Percentiles rank a stretch among this genome's conserved stretches.
Evolutionary conservation across 2,888 invertebrate species (phyloP).

Genomic region (Epinotia ramella): DNA sequence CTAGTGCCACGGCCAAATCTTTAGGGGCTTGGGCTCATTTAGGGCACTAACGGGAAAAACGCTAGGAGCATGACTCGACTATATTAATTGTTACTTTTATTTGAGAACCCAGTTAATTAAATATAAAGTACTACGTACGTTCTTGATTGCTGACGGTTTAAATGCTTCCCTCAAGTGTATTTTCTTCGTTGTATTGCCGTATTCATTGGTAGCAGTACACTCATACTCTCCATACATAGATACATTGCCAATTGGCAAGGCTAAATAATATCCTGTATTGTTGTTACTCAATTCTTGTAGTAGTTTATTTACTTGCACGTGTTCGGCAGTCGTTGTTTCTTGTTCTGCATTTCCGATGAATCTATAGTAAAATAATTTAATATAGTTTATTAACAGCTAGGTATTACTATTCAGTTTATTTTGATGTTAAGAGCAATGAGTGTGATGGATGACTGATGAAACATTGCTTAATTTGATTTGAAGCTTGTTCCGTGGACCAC

Average conservation of each 20-base stretch:
- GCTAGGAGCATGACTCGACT: too few relatives aligned
- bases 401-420: too few relatives aligned
- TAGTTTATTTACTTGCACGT: slow-evolving; percentile 56
- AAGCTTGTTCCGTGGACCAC: too few relatives aligned
- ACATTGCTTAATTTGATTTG: too few relatives aligned
- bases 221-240: slow-evolving; percentile 67
- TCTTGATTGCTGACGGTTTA: slow-evolving; percentile 59
- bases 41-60: too few relatives aligned
- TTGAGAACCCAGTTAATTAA: too few relatives aligned
- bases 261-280: slow-evolving; percentile 50
- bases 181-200: slow-evolving; percentile 62
- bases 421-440: too few relatives aligned
- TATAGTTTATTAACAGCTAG: too few relatives aligned
- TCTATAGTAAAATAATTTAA: slow-evolving; percentile 50
- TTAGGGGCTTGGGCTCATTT: too few relatives aligned
- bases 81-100: too few relatives aligned
- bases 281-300: slow-evolving; percentile 53
- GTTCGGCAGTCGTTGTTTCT: slow-evolving; percentile 49
- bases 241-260: slow-evolving; percentile 56
- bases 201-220: slow-evolving; percentile 64
- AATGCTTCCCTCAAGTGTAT: slow-evolving; percentile 65
- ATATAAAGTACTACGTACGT: slow-evolving; percentile 58
- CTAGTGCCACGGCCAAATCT: too few relatives aligned
- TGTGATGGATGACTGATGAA: too few relatives aligned
- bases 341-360: slow-evolving; percentile 54